Conservation (phyloP, 2,888 invertebrate genomes). For the Salticus scenicus region DNA sequence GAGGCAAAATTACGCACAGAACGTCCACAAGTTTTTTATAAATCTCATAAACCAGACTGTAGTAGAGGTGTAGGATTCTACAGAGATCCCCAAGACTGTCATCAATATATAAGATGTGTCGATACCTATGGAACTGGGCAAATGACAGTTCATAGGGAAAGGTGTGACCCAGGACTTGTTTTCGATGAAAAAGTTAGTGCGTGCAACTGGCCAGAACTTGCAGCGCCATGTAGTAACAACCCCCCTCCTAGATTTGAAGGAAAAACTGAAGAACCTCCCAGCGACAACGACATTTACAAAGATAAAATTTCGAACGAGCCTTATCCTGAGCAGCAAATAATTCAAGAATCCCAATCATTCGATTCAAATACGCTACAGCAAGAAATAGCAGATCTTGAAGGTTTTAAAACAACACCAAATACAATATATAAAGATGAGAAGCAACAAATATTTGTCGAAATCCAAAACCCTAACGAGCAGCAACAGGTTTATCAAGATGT, state of each 20-base stretch:
- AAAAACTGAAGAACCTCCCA: neutral
- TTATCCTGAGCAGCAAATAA: constrained; percentile 6
- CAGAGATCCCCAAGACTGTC: constrained; percentile 54
- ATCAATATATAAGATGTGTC: constrained; percentile 51
- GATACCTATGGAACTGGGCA: constrained; percentile 27
- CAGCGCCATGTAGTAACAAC: constrained; percentile 45
- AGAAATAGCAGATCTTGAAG: constrained; percentile 3
- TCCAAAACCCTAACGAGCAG: neutral
- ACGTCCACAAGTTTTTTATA: constrained; percentile 1
- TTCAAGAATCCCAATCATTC: constrained; percentile 8
- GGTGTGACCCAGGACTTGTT: constrained; percentile 57
- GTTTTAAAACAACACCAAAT: neutral
- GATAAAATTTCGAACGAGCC: neutral
- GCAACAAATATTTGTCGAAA: neutral
- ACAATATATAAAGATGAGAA: neutral
- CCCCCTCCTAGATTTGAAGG: constrained; percentile 7
- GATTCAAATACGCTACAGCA: constrained; percentile 14
- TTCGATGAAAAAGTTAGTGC: constrained; percentile 59
- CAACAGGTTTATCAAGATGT: constrained; percentile 12
- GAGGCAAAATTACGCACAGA: constrained; percentile 24
- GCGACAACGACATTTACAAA: constrained; percentile 29
- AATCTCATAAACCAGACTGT: constrained; percentile 20
- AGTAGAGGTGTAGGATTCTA: constrained; percentile 45
- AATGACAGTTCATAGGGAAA: constrained; percentile 22
- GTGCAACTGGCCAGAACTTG: constrained; percentile 65